Evolutionary conservation across 2,888 invertebrate species (phyloP), one percentile per base, ranked within the genome.

Genomic region (Thysanoteuthis rhombus): DNA sequence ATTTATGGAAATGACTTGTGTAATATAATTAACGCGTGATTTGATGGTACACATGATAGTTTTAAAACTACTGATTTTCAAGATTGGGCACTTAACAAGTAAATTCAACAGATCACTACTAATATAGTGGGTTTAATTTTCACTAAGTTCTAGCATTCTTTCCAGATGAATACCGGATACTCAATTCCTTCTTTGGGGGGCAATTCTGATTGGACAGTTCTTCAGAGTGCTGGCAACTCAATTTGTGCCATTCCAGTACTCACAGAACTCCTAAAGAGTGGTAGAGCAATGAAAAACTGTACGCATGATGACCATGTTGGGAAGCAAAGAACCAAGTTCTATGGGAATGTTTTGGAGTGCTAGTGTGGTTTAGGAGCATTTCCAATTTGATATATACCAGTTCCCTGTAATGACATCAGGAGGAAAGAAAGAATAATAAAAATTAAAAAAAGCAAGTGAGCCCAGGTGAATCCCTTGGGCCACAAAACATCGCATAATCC

Each of bases 171-270:
- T 75, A 75, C 75, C 75, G 19, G 75, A 75, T 75, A 75, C 10
- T 3, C 10, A 52, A 52, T n/a, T 75, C 36, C 4, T n/a, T 75
- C 36, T 12, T 36, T 75, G n/a, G n/a, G 16, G 16, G 25, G 52
- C 75, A 75, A 75, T 75, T n/a, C 75, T 75, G 75, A 36, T 75
- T 75, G 75, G 75, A n/a, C 75, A 75, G n/a, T n/a, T 75, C n/a
- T 75, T n/a, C 16, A 75, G 75, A n/a, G 75, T 75, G 52, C 52
- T 52, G 75, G 75, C n/a, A 75, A n/a, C n/a, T 75, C 75, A 75
- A 75, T 75, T 75, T 75, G 75, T 75, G 75, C 75, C 75, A n/a
- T 75, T 75, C n/a, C 75, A 75, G n/a, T 75, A 75, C 75, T 75
- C 75, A 75, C 75, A 75, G 75, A 75, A 75, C 16, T 36, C 75